Conservation (phyloP, 2,888 invertebrate genomes). For the Drosophila neotestacea region DNA sequence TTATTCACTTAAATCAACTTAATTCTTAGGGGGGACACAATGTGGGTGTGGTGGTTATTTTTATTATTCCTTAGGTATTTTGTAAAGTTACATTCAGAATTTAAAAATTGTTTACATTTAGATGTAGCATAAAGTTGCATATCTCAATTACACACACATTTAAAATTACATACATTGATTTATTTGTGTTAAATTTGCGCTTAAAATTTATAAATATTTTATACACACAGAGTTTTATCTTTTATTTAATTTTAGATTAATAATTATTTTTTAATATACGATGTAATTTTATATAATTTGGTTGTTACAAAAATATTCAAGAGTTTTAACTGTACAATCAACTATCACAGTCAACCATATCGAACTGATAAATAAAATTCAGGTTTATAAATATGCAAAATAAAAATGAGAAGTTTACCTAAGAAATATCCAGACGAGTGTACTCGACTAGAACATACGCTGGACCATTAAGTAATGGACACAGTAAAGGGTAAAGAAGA, state of each 20-base stretch:
- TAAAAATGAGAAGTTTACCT: conserved; percentile 8
- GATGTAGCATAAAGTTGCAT: conserved; percentile 65
- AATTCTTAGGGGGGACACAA: conserved; percentile 66
- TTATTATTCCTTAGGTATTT: conserved; percentile 36
- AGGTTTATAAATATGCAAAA: conserved; percentile 8
- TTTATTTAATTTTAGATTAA: conserved; percentile 29
- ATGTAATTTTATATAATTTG: conserved; percentile 42
- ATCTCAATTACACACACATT: conserved; percentile 70
- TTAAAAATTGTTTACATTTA: conserved; percentile 79
- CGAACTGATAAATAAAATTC: conserved; percentile 57
- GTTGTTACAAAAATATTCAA: conserved; percentile 65
- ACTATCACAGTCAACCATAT: conserved; percentile 85
- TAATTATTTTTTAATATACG: conserved; percentile 17
- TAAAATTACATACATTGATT: conserved; percentile 71
- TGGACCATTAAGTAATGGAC: conserved; percentile 3
- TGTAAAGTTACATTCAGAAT: conserved; percentile 74
- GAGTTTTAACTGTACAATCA: conserved; percentile 83
- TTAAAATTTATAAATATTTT: conserved; percentile 60
- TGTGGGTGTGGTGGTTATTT: conserved; percentile 64
- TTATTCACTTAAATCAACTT: conserved; percentile 73
- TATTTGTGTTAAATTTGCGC: conserved; percentile 51
- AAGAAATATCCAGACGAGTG: conserved; percentile 9
- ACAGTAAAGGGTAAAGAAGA: background rate
- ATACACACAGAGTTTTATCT: conserved; percentile 52
- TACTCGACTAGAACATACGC: conserved; percentile 32